Evolutionary conservation across 2,888 invertebrate species (phyloP).

Genomic region (Caenorhabditis afra): DNA sequence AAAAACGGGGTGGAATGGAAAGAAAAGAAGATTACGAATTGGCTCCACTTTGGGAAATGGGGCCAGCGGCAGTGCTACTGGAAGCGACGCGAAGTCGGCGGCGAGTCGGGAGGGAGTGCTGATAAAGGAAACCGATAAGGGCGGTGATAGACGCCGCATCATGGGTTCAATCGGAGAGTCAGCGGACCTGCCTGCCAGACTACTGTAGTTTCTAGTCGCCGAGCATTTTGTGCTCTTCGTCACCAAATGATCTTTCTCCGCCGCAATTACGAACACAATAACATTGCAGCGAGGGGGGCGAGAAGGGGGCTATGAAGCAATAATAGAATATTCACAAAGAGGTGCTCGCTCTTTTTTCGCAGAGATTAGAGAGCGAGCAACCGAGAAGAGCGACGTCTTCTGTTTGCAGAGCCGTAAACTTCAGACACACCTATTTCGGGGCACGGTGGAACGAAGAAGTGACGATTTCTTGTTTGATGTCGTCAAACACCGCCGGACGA

Average conservation of each 20-base stretch:
- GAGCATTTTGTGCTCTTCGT: not conserved
- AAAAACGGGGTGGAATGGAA: not conserved
- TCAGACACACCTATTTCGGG: conserved; percentile 9
- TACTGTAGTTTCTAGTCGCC: too few relatives aligned
- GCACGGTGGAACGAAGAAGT: conserved; percentile 12
- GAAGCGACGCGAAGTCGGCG: too few relatives aligned
- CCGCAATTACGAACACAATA: not conserved
- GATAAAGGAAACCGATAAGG: too few relatives aligned
- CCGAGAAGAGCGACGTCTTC: conserved; percentile 11
- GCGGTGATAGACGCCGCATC: too few relatives aligned
- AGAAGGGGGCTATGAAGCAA: conserved; percentile 22
- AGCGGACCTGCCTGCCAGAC: too few relatives aligned
- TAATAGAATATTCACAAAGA: conserved; percentile 38
- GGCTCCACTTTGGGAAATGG: too few relatives aligned
- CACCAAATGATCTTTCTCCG: not conserved
- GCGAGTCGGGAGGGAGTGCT: too few relatives aligned
- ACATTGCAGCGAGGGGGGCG: too few relatives aligned
- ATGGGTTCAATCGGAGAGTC: too few relatives aligned
- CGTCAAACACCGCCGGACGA: conserved; percentile 23
- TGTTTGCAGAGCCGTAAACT: conserved; percentile 20
- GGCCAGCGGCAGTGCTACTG: too few relatives aligned
- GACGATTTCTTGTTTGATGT: conserved; percentile 40
- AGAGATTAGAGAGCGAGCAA: conserved; percentile 19
- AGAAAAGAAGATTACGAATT: too few relatives aligned
- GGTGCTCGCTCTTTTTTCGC: not conserved